Conservation (phyloP, 2,797 vertebrate species). For the Sarcoramphus papa region DNA sequence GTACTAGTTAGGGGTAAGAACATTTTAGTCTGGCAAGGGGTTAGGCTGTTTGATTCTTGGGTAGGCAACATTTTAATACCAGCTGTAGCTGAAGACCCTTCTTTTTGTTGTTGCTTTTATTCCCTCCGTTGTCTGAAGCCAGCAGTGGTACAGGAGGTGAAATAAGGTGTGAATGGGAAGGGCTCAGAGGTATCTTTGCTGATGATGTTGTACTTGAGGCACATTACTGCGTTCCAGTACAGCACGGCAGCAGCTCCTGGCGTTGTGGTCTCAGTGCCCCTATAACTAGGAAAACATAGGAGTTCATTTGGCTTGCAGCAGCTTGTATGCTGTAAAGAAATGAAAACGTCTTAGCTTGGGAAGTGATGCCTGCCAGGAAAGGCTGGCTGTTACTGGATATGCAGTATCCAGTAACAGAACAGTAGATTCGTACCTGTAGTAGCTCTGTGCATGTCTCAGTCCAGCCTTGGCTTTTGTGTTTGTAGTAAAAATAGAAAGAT, state of each 20-base stretch:
- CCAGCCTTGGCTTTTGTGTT: neutral
- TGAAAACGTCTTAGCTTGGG: neutral
- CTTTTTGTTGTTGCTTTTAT: neutral
- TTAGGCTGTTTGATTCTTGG: neutral
- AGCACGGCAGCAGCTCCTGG: neutral
- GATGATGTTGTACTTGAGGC: neutral
- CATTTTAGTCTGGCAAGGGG: neutral
- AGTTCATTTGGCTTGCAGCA: neutral
- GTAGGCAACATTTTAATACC: neutral
- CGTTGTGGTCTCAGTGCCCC: neutral
- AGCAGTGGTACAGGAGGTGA: neutral
- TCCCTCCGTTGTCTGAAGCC: neutral
- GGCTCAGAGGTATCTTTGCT: neutral
- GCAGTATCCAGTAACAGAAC: neutral
- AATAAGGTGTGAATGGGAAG: neutral
- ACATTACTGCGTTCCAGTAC: neutral
- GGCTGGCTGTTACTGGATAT: neutral
- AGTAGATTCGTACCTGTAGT: neutral
- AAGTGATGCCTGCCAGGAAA: neutral
- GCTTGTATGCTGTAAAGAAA: neutral
- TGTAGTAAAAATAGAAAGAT: neutral
- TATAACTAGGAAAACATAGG: neutral
- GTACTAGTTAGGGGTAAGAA: neutral
- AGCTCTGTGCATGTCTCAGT: fast-evolving
- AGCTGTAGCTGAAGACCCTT: neutral